A percentile compares a stretch with the other conserved stretches of the same genome.
These are phyloP conservation scores for Darevskia nairensis DNA, from an alignment of 2,797 vertebrate species.

Conservation along the genomic window DNA sequence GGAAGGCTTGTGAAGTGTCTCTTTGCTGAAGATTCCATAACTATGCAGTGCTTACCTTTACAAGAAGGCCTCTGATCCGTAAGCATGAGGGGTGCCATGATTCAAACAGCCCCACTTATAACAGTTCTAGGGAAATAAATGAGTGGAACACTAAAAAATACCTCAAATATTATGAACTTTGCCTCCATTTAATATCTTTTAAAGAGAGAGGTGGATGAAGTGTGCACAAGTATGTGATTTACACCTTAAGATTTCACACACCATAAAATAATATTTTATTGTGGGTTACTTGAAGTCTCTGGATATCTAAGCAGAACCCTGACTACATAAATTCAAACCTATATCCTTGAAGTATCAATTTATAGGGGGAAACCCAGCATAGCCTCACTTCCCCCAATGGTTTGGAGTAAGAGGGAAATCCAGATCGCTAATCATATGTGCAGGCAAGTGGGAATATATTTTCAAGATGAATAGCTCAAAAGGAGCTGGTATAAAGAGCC, in stretches of 20 bases:
- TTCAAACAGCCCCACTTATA: slow-evolving; percentile 5
- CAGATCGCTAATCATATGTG: neutral
- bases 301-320: slow-evolving; percentile 52
- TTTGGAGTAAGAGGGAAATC: neutral
- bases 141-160: slow-evolving; percentile 51
- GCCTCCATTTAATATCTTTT: slow-evolving; percentile 57
- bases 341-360: neutral
- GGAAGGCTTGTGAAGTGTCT: slow-evolving; percentile 47
- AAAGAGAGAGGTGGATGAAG: neutral
- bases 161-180: slow-evolving; percentile 67
- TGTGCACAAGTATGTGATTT: slow-evolving; percentile 14
- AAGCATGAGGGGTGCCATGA: neutral
- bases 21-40: slow-evolving; percentile 28
- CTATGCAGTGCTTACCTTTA: slow-evolving; percentile 24
- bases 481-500: neutral
- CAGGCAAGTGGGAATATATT: neutral
- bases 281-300: slow-evolving; percentile 62
- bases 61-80: slow-evolving; percentile 33
- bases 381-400: neutral
- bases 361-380: neutral
- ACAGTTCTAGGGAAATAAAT: slow-evolving; percentile 37
- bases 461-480: neutral
- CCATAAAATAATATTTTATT: slow-evolving; percentile 66
- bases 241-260: slow-evolving; percentile 63
- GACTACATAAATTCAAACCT: slow-evolving; percentile 43